Conservation (phyloP, 2,113 vertebrate species). For the Merops nubicus region DNA sequence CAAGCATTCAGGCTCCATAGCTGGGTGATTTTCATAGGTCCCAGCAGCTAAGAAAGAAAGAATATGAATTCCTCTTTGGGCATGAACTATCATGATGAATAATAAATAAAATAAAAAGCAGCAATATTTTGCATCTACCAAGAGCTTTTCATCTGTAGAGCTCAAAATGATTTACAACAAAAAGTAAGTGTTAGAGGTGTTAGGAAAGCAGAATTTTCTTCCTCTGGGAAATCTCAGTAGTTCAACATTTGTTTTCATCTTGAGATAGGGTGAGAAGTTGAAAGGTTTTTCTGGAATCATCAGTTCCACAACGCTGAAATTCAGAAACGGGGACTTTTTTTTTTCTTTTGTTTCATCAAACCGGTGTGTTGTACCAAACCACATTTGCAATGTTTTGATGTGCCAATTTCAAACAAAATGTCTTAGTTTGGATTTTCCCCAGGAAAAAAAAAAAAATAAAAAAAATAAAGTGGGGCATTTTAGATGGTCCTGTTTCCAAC, state of each 20-base stretch:
- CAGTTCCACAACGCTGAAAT: constrained; percentile 22
- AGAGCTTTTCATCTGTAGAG: constrained; percentile 61
- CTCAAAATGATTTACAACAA: constrained; percentile 67
- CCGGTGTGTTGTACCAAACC: background rate
- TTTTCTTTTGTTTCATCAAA: constrained; percentile 28
- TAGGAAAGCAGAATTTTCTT: constrained; percentile 56
- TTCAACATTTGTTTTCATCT: constrained; percentile 73
- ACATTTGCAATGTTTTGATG: constrained; percentile 35
- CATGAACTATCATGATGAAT: constrained; percentile 53
- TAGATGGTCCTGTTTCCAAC: background rate
- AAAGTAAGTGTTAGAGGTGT: constrained; percentile 63
- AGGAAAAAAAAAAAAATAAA: background rate
- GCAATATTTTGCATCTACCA: constrained; percentile 62
- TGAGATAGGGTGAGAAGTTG: constrained; percentile 65
- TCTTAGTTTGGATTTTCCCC: constrained; percentile 14
- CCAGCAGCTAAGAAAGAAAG: constrained; percentile 1
- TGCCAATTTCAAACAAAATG: constrained; percentile 35
- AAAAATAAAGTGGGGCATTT: background rate
- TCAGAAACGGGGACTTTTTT: constrained; percentile 5
- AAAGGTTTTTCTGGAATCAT: constrained; percentile 61
- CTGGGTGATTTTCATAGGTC: constrained; percentile 5
- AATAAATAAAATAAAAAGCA: constrained; percentile 71
- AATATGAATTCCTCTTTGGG: constrained; percentile 35
- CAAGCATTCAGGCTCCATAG: background rate
- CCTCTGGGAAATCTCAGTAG: constrained; percentile 63